A percentile compares a stretch with the other conserved stretches of the same genome.
These are phyloP conservation scores for Paracentrotus lividus DNA, from an alignment of 53 echinoderm and acorn worm species.

Conservation along the genomic window DNA sequence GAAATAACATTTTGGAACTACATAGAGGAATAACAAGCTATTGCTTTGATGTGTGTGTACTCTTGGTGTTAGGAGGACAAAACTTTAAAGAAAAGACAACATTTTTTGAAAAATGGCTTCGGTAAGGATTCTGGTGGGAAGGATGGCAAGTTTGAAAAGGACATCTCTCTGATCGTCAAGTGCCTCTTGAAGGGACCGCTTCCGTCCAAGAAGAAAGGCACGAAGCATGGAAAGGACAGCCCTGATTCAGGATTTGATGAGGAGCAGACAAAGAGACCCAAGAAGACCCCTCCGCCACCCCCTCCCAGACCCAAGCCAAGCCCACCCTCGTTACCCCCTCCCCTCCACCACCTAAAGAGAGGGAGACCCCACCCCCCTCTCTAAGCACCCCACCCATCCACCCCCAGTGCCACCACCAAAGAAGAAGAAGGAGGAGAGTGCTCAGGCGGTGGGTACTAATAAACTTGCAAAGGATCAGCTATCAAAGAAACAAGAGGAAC, in stretches of 20 bases:
- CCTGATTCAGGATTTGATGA: conserved; percentile 64
- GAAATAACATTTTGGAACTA: not conserved
- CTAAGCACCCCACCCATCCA: conserved; percentile 46
- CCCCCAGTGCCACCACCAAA: conserved; percentile 49
- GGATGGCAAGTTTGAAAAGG: conserved; percentile 78
- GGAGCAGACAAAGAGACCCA: conserved; percentile 66
- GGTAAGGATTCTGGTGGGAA: conserved; percentile 70
- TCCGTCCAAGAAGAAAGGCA: conserved; percentile 73
- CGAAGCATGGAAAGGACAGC: conserved; percentile 65
- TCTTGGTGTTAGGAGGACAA: not conserved
- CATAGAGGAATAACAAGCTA: not conserved
- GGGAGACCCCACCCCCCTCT: conserved; percentile 33
- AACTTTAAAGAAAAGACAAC: not conserved
- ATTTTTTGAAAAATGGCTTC: conserved; percentile 27
- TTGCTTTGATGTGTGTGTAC: not conserved
- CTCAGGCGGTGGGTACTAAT: not conserved
- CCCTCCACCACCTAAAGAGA: conserved; percentile 64
- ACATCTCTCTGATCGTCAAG: conserved; percentile 83
- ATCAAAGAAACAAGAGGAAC: conserved; percentile 61
- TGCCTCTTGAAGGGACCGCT: conserved; percentile 79
- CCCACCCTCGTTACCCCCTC: conserved; percentile 32
- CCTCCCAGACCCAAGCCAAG: conserved; percentile 38
- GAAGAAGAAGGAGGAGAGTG: conserved; percentile 5
- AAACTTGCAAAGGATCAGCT: conserved; percentile 66
- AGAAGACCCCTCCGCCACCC: conserved; percentile 51